phyloP scores from a whole-genome alignment of 2,888 invertebrate species.

The Macaria notata region DNA sequence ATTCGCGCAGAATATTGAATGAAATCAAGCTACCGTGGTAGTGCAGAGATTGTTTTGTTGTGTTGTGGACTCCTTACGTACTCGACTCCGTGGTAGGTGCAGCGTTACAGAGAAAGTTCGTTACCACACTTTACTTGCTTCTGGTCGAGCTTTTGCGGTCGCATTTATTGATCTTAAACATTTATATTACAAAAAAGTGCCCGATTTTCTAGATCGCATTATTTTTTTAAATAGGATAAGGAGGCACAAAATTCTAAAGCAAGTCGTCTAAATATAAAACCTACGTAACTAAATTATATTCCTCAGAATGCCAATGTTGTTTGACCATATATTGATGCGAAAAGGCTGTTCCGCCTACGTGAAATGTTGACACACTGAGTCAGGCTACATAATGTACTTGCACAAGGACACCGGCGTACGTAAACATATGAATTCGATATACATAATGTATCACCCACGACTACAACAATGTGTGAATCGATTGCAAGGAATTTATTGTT shows the following conservation, averaged over 20 bases:
- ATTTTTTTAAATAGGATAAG: too few species aligned
- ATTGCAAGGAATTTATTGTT: conserved; percentile 31
- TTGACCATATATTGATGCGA: conserved; percentile 52
- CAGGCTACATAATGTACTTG: conserved; percentile 52
- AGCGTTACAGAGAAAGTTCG: conserved; percentile 54
- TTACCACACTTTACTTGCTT: conserved; percentile 43
- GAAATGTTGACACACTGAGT: conserved; percentile 73
- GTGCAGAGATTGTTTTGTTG: conserved; percentile 55
- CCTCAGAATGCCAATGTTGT: conserved; percentile 32
- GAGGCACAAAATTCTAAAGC: neutral
- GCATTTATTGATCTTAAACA: conserved; percentile 24
- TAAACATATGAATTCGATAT: conserved; percentile 34
- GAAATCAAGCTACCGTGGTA: conserved; percentile 33
- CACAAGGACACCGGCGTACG: conserved; percentile 73
- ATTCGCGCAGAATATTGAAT: conserved; percentile 29
- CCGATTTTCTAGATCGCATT: too few species aligned
- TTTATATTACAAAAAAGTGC: conserved; percentile 7
- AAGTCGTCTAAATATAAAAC: neutral
- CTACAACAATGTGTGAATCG: conserved; percentile 36
- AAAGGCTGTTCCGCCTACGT: conserved; percentile 73
- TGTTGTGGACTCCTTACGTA: conserved; percentile 43
- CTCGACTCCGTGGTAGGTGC: conserved; percentile 32
- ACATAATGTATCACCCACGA: conserved; percentile 57
- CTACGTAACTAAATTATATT: too few species aligned
- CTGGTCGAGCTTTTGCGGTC: conserved; percentile 31